phyloP scores from a whole-genome alignment of 1,140 invertebrate species.

The Gyrodactylus bullatarudis region DNA sequence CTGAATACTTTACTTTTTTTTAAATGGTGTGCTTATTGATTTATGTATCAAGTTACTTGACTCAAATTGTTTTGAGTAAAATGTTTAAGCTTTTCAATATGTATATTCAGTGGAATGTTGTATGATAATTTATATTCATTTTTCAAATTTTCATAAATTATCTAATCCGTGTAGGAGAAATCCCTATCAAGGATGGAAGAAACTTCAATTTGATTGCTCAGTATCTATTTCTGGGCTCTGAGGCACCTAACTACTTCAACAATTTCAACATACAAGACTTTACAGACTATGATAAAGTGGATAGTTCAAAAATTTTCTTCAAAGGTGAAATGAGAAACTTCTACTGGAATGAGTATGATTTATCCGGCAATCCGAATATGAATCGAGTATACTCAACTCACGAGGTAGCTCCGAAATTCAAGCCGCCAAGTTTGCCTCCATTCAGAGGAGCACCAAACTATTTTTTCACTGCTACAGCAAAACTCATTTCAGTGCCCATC shows the following conservation, averaged over 20 bases:
- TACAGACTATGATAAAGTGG: neutral
- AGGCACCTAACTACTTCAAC: neutral
- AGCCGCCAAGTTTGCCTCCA: neutral
- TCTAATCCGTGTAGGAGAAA: neutral
- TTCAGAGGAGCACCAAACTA: neutral
- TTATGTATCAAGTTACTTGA: too few species aligned
- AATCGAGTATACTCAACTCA: neutral
- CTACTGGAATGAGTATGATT: slow-evolving; percentile 5
- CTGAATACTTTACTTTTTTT: too few species aligned
- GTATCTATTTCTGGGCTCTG: neutral
- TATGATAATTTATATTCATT: too few species aligned
- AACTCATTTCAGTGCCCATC: neutral
- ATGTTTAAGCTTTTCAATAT: too few species aligned
- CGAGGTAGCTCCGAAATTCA: neutral
- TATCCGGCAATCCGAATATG: neutral
- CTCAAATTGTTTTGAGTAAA: too few species aligned
- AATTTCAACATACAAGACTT: neutral
- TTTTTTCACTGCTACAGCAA: neutral
- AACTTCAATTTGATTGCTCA: neutral
- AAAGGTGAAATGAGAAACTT: slow-evolving; percentile 1
- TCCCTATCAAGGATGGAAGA: neutral
- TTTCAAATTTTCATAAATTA: too few species aligned
- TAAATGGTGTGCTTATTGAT: too few species aligned
- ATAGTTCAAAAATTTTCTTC: too few species aligned
- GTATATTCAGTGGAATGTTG: too few species aligned